Base-by-base conservation (phyloP, 2,888 invertebrate species). In the Sinopyrophorus schimmeli region DNA sequence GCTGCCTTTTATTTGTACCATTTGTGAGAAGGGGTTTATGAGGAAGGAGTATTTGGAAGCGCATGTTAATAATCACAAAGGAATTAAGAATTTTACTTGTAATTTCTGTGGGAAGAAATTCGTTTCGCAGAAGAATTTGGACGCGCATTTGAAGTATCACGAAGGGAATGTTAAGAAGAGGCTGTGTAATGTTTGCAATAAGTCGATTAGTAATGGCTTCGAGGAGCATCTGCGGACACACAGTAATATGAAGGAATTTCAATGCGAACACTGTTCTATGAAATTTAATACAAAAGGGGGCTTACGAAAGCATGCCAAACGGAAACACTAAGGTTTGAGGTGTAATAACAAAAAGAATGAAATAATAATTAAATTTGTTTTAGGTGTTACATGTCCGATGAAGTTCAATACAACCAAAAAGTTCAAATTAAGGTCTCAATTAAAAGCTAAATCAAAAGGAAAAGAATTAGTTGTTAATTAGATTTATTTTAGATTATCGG, bases 21-120 rank as follows among this genome's bases (percentile, higher is more conserved):
- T 69, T 21, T 73, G 73, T 35, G 47, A 57, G 10, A 73, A 71
- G 54, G 72, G 72, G 5, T 73, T 73, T 47, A 66, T 71, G 67
- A 54, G 73, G 12, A 72, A 71, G 46, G 73, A 73, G 43, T 72
- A 72, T 57, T 57, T 69, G 38, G 71, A 73, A 53, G 64, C 72
- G 0, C 73, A 73, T 54, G 44, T 68, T 11, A 71, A 69, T 39
- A 64, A 66, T 21, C 73, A 73, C 44, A 69, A 66, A 4, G 71
- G 71, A 1, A 53, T 71, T 5, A 72, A 68, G 51, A 71, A 70
- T 31, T 73, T 64, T 43, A 12, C 38, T 3, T 73, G 73, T 53
- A 44, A 59, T 0, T 31, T 65, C 12, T 73, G 73, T 41, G 59
- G 64, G 5, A 72, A 72, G 42, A 69, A 65, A 28, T 73, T 72